Conservation (phyloP, 1,140 invertebrate species). For the Drosophila orosa region DNA sequence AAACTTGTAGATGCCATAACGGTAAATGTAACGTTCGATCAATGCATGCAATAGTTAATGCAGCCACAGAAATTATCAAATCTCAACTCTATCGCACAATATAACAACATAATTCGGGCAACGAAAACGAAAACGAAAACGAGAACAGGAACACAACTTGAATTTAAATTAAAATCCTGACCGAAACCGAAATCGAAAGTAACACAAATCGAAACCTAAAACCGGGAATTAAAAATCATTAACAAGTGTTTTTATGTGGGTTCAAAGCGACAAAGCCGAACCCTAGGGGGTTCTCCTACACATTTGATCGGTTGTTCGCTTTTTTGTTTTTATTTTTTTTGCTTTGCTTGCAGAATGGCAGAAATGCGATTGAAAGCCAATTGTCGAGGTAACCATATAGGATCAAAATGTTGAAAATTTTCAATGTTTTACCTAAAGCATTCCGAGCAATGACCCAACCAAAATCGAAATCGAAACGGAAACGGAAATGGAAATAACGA, state of each 20-base stretch:
- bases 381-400: conserved; percentile 27
- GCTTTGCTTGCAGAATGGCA: conserved; percentile 30
- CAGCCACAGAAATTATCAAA: conserved; percentile 62
- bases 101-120: conserved; percentile 32
- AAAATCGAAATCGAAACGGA: conserved; percentile 36
- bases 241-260: conserved; percentile 27
- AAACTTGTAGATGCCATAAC: conserved; percentile 39
- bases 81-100: conserved; percentile 48
- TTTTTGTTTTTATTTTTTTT: not conserved
- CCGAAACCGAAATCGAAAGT: conserved; percentile 6
- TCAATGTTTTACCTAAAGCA: conserved; percentile 75
- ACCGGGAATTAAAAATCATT: conserved; percentile 4
- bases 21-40: conserved; percentile 54
- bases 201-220: conserved; percentile 20
- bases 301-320: conserved; percentile 3
- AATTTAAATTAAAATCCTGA: conserved; percentile 9
- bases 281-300: conserved; percentile 14
- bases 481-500: conserved; percentile 26
- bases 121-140: conserved; percentile 13
- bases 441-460: conserved; percentile 79
- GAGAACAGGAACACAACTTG: conserved; percentile 14
- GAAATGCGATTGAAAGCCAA: conserved; percentile 41
- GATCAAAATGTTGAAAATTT: conserved; percentile 43
- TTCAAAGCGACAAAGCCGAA: conserved; percentile 34
- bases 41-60: conserved; percentile 74